These are phyloP conservation scores for Uromys caudimaculatus DNA, from an alignment of 2,797 vertebrate genomes.

Conservation along the genomic window DNA sequence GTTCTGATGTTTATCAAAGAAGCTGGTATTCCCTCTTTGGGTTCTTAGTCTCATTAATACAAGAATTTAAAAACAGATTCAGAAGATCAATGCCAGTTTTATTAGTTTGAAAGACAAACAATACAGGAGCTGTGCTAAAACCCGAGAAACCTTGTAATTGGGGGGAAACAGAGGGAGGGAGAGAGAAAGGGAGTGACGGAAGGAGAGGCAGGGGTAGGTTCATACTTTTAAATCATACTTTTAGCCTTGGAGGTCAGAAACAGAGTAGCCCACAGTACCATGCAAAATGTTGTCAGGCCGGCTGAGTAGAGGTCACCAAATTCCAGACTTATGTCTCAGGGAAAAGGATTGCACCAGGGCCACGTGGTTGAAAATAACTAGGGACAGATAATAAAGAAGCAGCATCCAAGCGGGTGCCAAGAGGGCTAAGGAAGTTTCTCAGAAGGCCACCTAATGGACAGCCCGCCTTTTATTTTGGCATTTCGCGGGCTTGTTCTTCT, in stretches of 20 bases:
- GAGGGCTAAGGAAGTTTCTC: not conserved
- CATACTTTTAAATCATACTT: not conserved
- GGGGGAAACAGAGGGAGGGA: too few species aligned
- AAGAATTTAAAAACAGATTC: not conserved
- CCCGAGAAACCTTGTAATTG: not conserved
- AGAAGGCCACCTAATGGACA: not conserved
- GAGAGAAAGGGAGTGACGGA: too few species aligned
- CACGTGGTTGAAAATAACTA: not conserved
- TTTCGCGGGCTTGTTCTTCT: not conserved
- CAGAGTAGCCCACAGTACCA: not conserved
- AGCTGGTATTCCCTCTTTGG: not conserved
- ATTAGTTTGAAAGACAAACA: not conserved
- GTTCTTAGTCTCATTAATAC: not conserved
- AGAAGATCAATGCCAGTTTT: not conserved
- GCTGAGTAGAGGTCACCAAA: not conserved
- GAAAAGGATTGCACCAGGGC: not conserved
- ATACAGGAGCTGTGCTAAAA: not conserved
- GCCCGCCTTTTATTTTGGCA: not conserved
- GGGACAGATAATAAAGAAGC: not conserved
- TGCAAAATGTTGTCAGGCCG: not conserved
- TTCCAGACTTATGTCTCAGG: not conserved
- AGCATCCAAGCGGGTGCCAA: too few species aligned
- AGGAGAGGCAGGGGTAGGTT: not conserved
- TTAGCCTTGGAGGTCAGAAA: not conserved
- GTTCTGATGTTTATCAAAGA: not conserved